These are phyloP conservation scores for Larimichthys polyactis DNA, from an alignment of 2,113 vertebrate species.

Conservation along the genomic window DNA sequence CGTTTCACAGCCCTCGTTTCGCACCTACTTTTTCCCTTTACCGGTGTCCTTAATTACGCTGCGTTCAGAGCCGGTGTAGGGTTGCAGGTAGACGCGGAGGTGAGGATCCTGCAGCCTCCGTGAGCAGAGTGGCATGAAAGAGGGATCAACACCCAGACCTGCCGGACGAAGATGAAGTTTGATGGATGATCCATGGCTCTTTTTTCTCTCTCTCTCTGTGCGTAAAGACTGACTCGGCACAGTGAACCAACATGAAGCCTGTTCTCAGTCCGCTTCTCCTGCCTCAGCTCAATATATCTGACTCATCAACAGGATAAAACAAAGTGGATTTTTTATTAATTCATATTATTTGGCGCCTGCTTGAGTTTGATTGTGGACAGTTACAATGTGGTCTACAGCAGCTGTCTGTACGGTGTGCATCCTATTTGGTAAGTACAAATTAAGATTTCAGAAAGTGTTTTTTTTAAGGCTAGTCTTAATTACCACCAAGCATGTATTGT, in stretches of 20 bases:
- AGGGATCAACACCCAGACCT: slow-evolving; percentile 8
- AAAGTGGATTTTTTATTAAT: background rate
- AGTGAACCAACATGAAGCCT: slow-evolving; percentile 39
- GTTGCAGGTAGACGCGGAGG: slow-evolving; percentile 58
- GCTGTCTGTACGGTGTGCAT: slow-evolving; percentile 52
- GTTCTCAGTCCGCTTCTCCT: background rate
- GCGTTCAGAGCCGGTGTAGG: slow-evolving; percentile 55
- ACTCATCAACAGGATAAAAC: slow-evolving; percentile 34
- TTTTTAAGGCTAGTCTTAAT: background rate
- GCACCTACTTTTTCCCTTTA: slow-evolving; percentile 66
- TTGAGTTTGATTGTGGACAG: background rate
- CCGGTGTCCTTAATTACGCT: slow-evolving; percentile 68
- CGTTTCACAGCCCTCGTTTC: slow-evolving; percentile 75
- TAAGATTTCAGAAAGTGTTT: background rate
- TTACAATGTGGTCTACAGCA: slow-evolving; percentile 64
- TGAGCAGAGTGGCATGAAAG: background rate
- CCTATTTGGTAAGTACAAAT: slow-evolving; percentile 77
- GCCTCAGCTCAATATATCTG: background rate
- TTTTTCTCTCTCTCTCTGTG: no score
- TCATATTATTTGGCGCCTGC: background rate
- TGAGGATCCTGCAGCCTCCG: background rate
- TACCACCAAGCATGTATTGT: background rate
- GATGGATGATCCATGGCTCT: background rate
- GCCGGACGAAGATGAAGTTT: background rate
- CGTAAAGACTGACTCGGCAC: background rate